Evolutionary conservation across 2,888 invertebrate species (phyloP), one percentile per base, ranked within the genome.

Genomic region (Aphodius granarius): DNA sequence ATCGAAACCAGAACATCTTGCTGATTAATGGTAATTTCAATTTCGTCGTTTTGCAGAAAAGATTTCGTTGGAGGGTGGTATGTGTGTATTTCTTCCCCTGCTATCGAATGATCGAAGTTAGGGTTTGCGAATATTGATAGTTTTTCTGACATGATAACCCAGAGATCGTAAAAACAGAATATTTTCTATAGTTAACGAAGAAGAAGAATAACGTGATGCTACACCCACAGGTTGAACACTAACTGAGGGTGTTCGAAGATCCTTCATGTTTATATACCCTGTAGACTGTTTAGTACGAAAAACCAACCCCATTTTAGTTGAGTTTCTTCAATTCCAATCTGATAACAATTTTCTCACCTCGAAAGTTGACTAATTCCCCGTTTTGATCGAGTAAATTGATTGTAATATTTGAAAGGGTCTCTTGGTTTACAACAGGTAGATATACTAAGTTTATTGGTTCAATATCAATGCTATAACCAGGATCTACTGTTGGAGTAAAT

Each of bases 381-480:
- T 80, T 76, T 77, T 82, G 81, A 79, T 82, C 81, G 19, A 78
- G 4, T 5, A 76, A 16, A 2, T 65, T 72, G 5, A 78, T 18
- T 4, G 78, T 76, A n/a, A 78, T 78, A 65, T 72, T 73, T 43
- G 43, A 43, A 43, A 43, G 6, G 13, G 16, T 75, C 73, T 9
- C 75, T 76, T 15, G 22, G 9, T n/a, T 18, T 23, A 65, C 74
- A 15, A 74, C 43, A 15, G 76, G 78, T 63, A 78, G 63, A 66
- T 78, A 76, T 9, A 78, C 17, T 13, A 83, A 80, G 78, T 82
- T 83, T 76, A 72, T 77, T 3, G 84, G 84, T n/a, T 81, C 81
- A 77, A 85, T 85, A 71, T 83, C 79, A 63, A 85, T 82, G 80
- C 83, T 83, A 83, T 82, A 86, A 6, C 85, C 85, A 17, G 84